Percentiles rank a stretch among this genome's conserved stretches.
These are phyloP conservation scores for Fragum fragum DNA, from an alignment of 2,888 invertebrate species.

Conservation along the genomic window DNA sequence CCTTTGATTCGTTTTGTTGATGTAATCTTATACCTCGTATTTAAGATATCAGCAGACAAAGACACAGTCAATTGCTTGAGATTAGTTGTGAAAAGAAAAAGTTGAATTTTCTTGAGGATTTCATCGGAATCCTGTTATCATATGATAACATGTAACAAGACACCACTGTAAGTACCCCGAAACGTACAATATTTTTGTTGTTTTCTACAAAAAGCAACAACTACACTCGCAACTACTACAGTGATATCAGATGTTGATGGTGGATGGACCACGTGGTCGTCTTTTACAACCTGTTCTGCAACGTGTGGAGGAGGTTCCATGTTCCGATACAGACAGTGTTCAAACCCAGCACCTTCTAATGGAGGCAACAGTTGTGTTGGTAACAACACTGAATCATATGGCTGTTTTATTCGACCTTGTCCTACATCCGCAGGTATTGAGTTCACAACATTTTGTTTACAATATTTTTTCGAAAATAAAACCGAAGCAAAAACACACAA, in stretches of 20 bases:
- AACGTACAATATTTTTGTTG: not conserved
- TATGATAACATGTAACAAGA: too few species aligned
- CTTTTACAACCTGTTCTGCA: slow-evolving; percentile 77
- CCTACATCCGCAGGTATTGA: not conserved
- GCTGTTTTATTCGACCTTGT: slow-evolving; percentile 2
- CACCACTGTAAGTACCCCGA: too few species aligned
- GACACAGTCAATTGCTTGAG: too few species aligned
- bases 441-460: too few species aligned
- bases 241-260: slow-evolving; percentile 66
- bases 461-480: too few species aligned
- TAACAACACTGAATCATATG: slow-evolving; percentile 12
- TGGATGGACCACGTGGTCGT: slow-evolving; percentile 80
- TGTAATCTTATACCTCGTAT: too few species aligned
- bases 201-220: not conserved
- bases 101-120: too few species aligned
- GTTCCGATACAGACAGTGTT: slow-evolving; percentile 74
- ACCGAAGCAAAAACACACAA: too few species aligned
- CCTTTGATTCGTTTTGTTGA: too few species aligned
- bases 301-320: slow-evolving; percentile 80
- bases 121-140: too few species aligned
- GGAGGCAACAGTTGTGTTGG: slow-evolving; percentile 79
- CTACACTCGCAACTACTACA: not conserved
- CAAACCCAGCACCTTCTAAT: slow-evolving; percentile 26
- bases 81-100: too few species aligned
- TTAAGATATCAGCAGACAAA: too few species aligned